These are phyloP conservation scores for Macrostomum cliftonense DNA, from an alignment of 2,888 invertebrate species.

Conservation along the genomic window DNA sequence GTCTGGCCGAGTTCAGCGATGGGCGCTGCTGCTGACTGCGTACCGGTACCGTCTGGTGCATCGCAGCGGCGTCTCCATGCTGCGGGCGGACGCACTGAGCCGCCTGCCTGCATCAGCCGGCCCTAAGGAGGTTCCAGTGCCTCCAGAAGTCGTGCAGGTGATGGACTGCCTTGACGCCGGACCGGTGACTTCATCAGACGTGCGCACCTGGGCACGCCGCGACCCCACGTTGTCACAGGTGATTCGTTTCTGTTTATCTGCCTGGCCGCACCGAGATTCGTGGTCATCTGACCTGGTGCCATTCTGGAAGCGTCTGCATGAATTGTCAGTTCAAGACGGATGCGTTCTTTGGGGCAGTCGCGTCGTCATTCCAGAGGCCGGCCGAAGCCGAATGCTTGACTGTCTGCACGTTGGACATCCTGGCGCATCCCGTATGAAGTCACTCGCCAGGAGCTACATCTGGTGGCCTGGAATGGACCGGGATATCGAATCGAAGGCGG, in stretches of 20 bases:
- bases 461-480: not conserved
- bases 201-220: too few species aligned
- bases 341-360: not conserved
- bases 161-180: not conserved
- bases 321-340: too few species aligned
- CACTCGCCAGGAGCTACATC: not conserved
- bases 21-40: slow-evolving; percentile 14
- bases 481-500: not conserved
- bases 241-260: too few species aligned
- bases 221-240: too few species aligned
- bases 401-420: not conserved
- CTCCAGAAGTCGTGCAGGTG: slow-evolving; percentile 3
- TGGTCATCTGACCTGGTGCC: too few species aligned
- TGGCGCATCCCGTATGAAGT: not conserved
- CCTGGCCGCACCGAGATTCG: too few species aligned
- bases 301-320: too few species aligned
- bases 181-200: too few species aligned
- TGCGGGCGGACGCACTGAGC: too few species aligned
- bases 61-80: not conserved
- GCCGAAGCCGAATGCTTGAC: not conserved
- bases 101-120: too few species aligned
- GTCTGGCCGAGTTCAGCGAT: slow-evolving; percentile 23
- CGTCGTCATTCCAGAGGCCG: not conserved
- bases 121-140: not conserved
- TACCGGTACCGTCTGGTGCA: not conserved